Evolutionary conservation across 2,797 vertebrate species (phyloP).

Genomic region (Darevskia nairensis): DNA sequence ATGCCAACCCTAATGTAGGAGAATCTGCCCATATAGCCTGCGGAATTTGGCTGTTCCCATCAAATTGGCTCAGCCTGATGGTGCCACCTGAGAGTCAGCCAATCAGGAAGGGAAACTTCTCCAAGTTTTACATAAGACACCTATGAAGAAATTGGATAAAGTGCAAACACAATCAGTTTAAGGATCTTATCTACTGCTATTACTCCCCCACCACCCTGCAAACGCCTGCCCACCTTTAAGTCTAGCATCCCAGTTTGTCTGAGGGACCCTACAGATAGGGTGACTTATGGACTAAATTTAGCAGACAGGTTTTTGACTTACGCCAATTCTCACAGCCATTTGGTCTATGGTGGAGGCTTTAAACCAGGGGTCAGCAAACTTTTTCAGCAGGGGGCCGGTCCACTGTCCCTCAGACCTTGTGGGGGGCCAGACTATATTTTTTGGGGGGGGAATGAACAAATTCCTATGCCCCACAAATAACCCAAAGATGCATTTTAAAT

Average conservation of each 20-base stretch:
- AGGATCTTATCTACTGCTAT: not conserved
- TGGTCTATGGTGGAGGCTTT: not conserved
- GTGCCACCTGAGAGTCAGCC: slow-evolving; percentile 57
- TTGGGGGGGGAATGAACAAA: too few relatives aligned
- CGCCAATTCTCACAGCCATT: not conserved
- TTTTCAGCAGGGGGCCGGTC: too few relatives aligned
- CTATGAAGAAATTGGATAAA: not conserved
- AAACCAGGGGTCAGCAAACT: not conserved
- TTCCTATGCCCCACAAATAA: too few relatives aligned
- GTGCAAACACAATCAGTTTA: not conserved
- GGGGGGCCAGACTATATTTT: too few relatives aligned
- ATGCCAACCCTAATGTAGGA: slow-evolving; percentile 58
- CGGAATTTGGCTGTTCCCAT: slow-evolving; percentile 49
- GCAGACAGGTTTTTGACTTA: not conserved
- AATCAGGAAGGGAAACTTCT: slow-evolving; percentile 57
- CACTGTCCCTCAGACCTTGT: too few relatives aligned
- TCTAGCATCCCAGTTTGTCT: slow-evolving; percentile 55
- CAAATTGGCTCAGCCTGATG: slow-evolving; percentile 66
- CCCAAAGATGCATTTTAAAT: too few relatives aligned
- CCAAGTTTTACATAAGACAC: slow-evolving; percentile 12
- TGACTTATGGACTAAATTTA: not conserved
- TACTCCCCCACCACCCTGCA: too few relatives aligned
- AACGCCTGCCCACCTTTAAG: slow-evolving; percentile 40
- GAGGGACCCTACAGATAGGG: slow-evolving; percentile 52
- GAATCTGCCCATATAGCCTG: slow-evolving; percentile 43